phyloP scores from a whole-genome alignment of 2,797 vertebrate genomes.

The Hoplostethus mediterraneus region DNA sequence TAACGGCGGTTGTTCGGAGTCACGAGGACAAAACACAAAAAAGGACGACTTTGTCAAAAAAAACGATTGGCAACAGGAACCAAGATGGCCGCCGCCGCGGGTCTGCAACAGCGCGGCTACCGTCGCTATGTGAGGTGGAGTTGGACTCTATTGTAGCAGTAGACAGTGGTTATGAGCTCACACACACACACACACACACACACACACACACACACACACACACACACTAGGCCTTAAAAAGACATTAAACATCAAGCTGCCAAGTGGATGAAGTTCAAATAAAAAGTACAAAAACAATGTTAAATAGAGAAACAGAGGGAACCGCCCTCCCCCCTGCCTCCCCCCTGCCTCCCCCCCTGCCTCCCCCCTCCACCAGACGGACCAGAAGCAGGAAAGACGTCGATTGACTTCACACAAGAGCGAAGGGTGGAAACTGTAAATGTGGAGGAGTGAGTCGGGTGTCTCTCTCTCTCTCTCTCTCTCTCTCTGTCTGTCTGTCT shows the following conservation, averaged over 20 bases:
- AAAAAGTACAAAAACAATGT: constrained; percentile 47
- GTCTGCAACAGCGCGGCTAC: not conserved
- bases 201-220: constrained; percentile 22
- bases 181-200: constrained; percentile 5
- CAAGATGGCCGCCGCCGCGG: constrained; percentile 16
- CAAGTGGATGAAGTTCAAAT: constrained; percentile 61
- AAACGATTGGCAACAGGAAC: constrained; percentile 24
- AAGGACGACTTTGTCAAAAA: not conserved
- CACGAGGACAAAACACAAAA: constrained; percentile 10
- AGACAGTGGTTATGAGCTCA: constrained; percentile 40
- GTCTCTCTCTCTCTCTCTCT: constrained; percentile 6
- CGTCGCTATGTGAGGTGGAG: constrained; percentile 27
- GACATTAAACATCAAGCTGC: constrained; percentile 75
- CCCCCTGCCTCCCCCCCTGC: not conserved
- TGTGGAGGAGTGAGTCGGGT: constrained; percentile 4
- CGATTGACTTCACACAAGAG: constrained; percentile 53
- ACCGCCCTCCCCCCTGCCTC: not conserved
- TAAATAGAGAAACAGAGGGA: constrained; percentile 57
- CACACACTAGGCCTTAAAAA: constrained; percentile 44
- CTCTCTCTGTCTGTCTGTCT: constrained; percentile 15
- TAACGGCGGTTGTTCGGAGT: constrained; percentile 23
- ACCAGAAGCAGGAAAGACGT: constrained; percentile 19
- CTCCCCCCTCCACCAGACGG: not conserved
- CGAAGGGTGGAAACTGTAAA: constrained; percentile 18
- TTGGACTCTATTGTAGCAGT: constrained; percentile 32